These are phyloP conservation scores for Falco rusticolus DNA, from an alignment of 2,797 vertebrate genomes.

Conservation along the genomic window DNA sequence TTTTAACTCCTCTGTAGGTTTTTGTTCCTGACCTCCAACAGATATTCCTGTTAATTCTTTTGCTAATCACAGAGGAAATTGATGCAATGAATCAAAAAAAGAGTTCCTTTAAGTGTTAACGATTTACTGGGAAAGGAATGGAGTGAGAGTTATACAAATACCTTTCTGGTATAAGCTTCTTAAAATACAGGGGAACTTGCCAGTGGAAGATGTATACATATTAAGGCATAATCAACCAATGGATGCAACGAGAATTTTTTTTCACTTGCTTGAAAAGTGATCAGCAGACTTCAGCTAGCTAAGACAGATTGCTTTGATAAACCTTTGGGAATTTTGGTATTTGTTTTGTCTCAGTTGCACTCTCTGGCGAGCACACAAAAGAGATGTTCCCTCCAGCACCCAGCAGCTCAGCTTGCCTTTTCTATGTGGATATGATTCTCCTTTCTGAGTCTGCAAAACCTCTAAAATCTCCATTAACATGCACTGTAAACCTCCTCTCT, in stretches of 20 bases:
- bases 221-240: background rate
- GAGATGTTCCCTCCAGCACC: background rate
- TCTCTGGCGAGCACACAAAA: conserved; percentile 25
- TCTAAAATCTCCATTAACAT: conserved; percentile 47
- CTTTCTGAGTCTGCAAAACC: conserved; percentile 19
- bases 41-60: background rate
- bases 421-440: background rate
- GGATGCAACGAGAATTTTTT: background rate
- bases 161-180: background rate
- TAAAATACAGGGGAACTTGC: background rate
- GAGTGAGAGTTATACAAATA: background rate
- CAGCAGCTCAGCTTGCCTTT: conserved; percentile 20
- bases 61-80: background rate
- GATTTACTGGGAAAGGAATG: background rate
- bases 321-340: background rate
- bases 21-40: background rate
- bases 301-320: background rate
- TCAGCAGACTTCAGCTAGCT: background rate
- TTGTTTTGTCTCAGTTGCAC: background rate
- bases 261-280: background rate
- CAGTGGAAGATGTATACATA: background rate
- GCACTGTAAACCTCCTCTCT: conserved; percentile 1
- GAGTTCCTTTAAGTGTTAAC: background rate
- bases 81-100: background rate
- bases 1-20: background rate